A percentile compares a stretch with the other conserved stretches of the same genome.
Evolutionary conservation across 1,140 invertebrate species (phyloP).

Genomic region (Harpegnathos saltator): DNA sequence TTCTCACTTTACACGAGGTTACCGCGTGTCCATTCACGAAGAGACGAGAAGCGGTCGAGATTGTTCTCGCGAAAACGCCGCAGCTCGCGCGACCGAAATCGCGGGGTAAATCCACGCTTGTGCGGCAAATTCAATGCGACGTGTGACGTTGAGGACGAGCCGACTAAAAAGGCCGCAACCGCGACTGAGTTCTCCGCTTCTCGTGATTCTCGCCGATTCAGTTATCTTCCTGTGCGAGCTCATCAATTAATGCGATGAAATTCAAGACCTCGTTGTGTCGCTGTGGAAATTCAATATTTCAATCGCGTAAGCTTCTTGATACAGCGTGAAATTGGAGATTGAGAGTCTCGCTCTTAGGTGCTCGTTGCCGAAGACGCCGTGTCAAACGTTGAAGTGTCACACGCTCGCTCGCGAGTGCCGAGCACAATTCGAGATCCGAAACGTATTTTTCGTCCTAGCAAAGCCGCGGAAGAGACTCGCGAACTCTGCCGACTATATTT

Average conservation of each 20-base stretch:
- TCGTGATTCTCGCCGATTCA: background rate
- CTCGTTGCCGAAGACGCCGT: background rate
- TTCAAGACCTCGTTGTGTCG: background rate
- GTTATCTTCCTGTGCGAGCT: background rate
- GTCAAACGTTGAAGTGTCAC: background rate
- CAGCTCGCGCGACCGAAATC: background rate
- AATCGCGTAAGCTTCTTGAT: constrained; percentile 36
- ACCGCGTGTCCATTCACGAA: constrained; percentile 18
- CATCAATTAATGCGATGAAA: constrained; percentile 24
- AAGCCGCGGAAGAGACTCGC: background rate
- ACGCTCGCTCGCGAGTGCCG: background rate
- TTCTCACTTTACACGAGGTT: background rate
- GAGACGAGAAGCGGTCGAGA: constrained; percentile 17
- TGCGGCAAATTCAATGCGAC: background rate
- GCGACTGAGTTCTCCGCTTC: background rate
- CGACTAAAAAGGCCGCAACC: background rate
- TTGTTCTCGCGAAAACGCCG: background rate
- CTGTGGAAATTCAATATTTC: constrained; percentile 7
- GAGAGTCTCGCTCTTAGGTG: background rate
- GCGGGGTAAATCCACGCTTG: background rate
- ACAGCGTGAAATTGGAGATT: constrained; percentile 17
- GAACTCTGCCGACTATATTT: too few species aligned
- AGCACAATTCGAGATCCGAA: background rate
- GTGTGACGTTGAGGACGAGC: constrained; percentile 1
- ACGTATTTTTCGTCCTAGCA: background rate